Base-by-base conservation (phyloP, 2,113 vertebrate genomes). In the Nothoprocta pentlandii region DNA sequence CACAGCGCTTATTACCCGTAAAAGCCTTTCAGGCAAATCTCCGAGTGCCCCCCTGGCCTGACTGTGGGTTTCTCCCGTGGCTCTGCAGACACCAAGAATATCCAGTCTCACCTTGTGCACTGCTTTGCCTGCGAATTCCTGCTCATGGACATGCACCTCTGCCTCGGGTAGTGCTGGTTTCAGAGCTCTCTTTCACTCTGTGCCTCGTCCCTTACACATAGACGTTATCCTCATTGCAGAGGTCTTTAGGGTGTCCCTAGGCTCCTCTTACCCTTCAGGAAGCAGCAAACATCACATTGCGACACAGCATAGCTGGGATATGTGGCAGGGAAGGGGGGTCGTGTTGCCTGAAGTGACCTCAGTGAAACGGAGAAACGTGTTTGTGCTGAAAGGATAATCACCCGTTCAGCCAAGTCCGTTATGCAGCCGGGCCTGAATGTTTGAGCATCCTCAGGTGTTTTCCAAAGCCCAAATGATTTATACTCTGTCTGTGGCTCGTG, bases 371-470 rank as follows among this genome's bases (percentile, higher is more conserved):
- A 75, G 74, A 84, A 94, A 42, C 17, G 9, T 8, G 42, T 95
- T 91, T 94, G 81, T 49, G 23, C 69, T 82, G 75, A 58, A 84
- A 36, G 87, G 75, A 44, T 58, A 82, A 91, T 85, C 66, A 81
- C 7, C 34, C 73, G 22, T 84, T 89, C 51, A 78, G 67, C 36
- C 74, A 12, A 56, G 34, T 5, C 16, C 41, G 28, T 56, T 63
- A 51, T 81, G 85, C 69, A 91, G 53, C 22, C 69, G 42, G 28
- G 39, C 61, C 47, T 32, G 73, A 73, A 70, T 34, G 10, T 76
- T 89, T 82, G 85, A 36, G 39, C 91, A 87, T 87, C 79, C 87
- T 59, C 1, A 0, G 2, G 49, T 90, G 58, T 93, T 95, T 91
- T 59, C 71, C 75, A 87, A 87, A 87, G 59, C 70, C 69, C 58